Base-by-base conservation (phyloP, 1,140 invertebrate species). In the Stenopsyche tienmushanensis region DNA sequence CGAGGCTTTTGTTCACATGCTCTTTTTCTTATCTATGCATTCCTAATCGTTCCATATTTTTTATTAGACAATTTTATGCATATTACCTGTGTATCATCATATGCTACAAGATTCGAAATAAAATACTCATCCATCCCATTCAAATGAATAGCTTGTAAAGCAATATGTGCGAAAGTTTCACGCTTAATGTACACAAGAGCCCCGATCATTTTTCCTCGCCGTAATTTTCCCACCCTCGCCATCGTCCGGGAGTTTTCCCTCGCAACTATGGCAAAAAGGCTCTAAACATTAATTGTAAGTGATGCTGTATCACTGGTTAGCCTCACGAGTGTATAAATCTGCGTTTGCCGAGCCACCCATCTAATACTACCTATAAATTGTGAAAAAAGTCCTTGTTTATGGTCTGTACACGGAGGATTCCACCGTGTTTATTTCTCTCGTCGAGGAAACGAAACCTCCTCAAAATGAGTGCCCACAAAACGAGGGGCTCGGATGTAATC, bases 331-430 rank as follows among this genome's bases (percentile, higher is more conserved):
- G 67, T 58, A 69, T 69, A 69, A 69, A 69, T 69, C 67, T 69
- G 54, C 59, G 64, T 69, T 69, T 69, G 47, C 55, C 47, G 24
- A 52, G 49, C 26, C 58, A 44, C 58, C 42, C 24, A 34, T 47
- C 67, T 69, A 69, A 69, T 65, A 65, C 67, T 66, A 23, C 41
- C 58, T 62, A 69, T 69, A 69, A 69, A 69, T 69, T 58, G 52
- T 45, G 67, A 60, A 63, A 34, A 34, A 34, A 34, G 29, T 34
- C 29, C 29, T 34, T 34, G 29, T 34, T 34, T 34, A 34, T 34
- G 29, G 29, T 34, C 5, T 34, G 29, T 34, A 34, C 29, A 34
- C 13, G 29, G 29, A 13, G 29, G 29, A 5, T 13, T 34, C 5
- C 13, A 5, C 29, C 29, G 29, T 34, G 29, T 34, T 34, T 34